Conservation (phyloP, 2,888 invertebrate species). For the Bombylius discolor region DNA sequence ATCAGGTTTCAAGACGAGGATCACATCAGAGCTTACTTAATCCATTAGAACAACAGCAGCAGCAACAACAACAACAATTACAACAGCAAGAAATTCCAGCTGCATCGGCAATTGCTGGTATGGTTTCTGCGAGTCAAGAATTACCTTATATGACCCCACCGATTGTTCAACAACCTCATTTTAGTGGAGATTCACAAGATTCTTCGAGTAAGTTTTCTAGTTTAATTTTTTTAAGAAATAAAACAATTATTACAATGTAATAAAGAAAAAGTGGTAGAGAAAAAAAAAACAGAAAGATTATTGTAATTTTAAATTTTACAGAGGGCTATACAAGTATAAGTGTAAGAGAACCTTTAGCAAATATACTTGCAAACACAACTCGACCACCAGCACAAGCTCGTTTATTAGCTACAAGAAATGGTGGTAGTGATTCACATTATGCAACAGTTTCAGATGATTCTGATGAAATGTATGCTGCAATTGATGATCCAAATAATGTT, state of each 20-base stretch:
- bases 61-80: conserved; percentile 11
- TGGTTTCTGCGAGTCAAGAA: conserved; percentile 75
- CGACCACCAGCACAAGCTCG: conserved; percentile 31
- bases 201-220: conserved; percentile 52
- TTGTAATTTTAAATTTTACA: conserved; percentile 22
- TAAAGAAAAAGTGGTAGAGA: no score
- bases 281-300: no score
- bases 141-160: conserved; percentile 83
- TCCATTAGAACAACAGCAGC: conserved; percentile 13
- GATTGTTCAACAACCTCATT: conserved; percentile 51
- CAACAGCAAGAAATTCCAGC: conserved; percentile 50
- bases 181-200: conserved; percentile 85
- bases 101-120: conserved; percentile 75
- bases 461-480: conserved; percentile 84
- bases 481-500: conserved; percentile 59
- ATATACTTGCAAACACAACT: conserved; percentile 53
- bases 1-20: conserved; percentile 9
- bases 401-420: conserved; percentile 29
- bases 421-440: conserved; percentile 55
- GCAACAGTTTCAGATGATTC: conserved; percentile 88
- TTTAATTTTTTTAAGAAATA: not conserved
- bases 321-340: conserved; percentile 88
- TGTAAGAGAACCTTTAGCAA: conserved; percentile 75
- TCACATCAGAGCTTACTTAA: conserved; percentile 15
- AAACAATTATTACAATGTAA: no score